phyloP scores from a whole-genome alignment of 1,140 invertebrate genomes.

The Globodera rostochiensis region DNA sequence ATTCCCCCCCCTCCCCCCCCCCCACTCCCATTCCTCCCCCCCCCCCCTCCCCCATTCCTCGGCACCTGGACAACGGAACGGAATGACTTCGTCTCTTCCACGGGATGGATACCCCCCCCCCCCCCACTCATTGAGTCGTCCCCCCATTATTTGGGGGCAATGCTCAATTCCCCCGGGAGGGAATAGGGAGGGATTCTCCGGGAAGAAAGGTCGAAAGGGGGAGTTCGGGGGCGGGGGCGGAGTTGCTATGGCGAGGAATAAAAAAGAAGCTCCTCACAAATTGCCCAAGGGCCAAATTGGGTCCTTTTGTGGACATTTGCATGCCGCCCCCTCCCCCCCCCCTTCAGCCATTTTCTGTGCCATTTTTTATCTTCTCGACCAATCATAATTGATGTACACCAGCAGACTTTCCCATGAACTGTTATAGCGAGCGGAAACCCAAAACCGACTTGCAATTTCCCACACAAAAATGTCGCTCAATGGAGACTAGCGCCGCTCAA shows the following conservation, averaged over 20 bases:
- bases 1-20: no score
- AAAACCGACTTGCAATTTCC: neutral
- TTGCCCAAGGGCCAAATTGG: neutral
- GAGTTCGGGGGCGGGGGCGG: neutral
- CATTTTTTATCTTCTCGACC: neutral
- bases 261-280: neutral
- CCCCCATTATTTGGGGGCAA: neutral
- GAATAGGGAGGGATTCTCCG: no score
- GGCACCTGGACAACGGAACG: no score
- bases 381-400: neutral
- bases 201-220: no score
- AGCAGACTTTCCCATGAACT: neutral
- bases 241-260: neutral
- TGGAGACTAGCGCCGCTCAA: neutral
- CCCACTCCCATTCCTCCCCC: no score
- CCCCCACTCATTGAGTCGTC: neutral
- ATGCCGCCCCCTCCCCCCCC: neutral
- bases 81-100: no score
- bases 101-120: no score
- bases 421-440: neutral
- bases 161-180: neutral
- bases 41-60: no score
- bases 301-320: neutral
- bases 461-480: neutral
- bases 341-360: neutral